These are phyloP conservation scores for Apodemus speciosus DNA, from an alignment of 2,113 vertebrate species.

Conservation along the genomic window DNA sequence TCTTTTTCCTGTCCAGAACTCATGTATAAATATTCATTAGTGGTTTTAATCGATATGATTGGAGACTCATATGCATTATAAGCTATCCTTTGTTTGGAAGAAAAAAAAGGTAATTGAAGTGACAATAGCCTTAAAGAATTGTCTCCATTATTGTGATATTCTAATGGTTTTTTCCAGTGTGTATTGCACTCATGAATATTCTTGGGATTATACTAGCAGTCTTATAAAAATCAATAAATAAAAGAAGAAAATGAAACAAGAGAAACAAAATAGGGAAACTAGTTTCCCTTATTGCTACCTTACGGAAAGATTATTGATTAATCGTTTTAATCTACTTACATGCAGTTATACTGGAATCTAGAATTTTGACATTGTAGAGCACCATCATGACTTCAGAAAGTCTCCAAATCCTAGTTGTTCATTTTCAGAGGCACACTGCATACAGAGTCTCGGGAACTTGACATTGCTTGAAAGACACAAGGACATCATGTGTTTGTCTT, in stretches of 20 bases:
- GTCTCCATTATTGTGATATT: not conserved
- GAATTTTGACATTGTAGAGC: not conserved
- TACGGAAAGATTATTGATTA: not conserved
- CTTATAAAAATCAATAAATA: not conserved
- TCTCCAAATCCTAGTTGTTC: not conserved
- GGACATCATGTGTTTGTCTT: not conserved
- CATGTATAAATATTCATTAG: not conserved
- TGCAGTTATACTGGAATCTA: not conserved
- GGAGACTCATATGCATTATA: not conserved
- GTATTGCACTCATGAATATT: not conserved
- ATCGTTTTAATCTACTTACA: not conserved
- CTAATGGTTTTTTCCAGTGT: not conserved
- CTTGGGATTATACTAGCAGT: not conserved
- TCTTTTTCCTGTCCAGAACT: not conserved
- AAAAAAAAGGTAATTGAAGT: not conserved
- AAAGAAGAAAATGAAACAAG: not conserved
- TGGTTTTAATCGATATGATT: not conserved
- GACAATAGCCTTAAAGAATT: not conserved
- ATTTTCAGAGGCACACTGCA: not conserved
- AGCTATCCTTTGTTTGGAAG: not conserved
- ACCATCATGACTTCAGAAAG: not conserved
- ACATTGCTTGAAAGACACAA: not conserved
- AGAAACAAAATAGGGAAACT: not conserved
- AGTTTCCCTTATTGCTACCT: not conserved
- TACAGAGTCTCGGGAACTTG: not conserved